Evolutionary conservation across 2,888 invertebrate species (phyloP).

Genomic region (Monochamus alternatus): DNA sequence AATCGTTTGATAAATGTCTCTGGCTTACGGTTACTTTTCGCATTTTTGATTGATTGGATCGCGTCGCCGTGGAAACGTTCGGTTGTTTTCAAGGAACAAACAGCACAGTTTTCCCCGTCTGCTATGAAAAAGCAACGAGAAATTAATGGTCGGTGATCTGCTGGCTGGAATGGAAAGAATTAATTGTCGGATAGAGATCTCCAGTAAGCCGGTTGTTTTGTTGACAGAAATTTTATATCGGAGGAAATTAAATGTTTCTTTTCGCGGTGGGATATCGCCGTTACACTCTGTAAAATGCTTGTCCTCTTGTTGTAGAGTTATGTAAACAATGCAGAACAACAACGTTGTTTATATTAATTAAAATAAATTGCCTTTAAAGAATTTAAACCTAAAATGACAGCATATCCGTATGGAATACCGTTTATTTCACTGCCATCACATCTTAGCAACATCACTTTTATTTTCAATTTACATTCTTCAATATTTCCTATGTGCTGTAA

Average conservation of each 20-base stretch:
- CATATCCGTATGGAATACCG: too few species aligned
- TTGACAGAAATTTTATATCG: not conserved
- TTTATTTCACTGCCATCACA: too few species aligned
- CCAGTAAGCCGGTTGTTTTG: not conserved
- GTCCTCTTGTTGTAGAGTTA: too few species aligned
- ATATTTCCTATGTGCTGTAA: too few species aligned
- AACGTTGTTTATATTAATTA: too few species aligned
- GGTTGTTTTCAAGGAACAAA: slow-evolving; percentile 12
- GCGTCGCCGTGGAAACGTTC: not conserved
- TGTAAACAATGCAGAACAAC: too few species aligned
- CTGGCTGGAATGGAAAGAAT: not conserved
- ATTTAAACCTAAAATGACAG: too few species aligned
- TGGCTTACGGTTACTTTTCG: slow-evolving; percentile 23
- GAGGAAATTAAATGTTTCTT: not conserved
- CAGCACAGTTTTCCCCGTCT: not conserved
- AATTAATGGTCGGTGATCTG: not conserved
- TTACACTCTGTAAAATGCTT: too few species aligned
- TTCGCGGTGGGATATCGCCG: too few species aligned
- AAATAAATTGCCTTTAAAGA: too few species aligned
- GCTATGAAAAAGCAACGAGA: not conserved
- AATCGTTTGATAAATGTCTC: slow-evolving; percentile 35
- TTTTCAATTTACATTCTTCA: too few species aligned
- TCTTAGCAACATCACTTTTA: too few species aligned
- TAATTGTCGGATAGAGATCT: not conserved
- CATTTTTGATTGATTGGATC: slow-evolving; percentile 24